Evolutionary conservation across 30 jellyfish, hydroid and myxozoan genomes (phyloP), one percentile per base, ranked within the genome.

Genomic region (Cassiopea andromeda): DNA sequence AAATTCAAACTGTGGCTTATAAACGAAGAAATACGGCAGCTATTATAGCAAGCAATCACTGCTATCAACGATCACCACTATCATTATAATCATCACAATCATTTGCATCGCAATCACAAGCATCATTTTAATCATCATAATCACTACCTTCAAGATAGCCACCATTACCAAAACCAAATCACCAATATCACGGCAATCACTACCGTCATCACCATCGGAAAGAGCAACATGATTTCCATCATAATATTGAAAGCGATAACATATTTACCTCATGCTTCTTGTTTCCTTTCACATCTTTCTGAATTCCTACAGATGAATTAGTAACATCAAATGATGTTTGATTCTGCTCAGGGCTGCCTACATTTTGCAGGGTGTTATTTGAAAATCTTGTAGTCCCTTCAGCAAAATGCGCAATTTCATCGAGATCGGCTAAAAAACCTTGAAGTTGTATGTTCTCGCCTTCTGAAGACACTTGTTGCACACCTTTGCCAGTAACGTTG

Each of bases 211-310:
- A 27, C 38, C 38, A 27, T 27, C 38, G 38, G 38, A 27, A 27
- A 27, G 38, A 27, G 38, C 38, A 27, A 27, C 38, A 27, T 27
- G 38, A 27, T 27, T 27, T 27, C 38, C 38, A 27, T 27, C 38
- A 27, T 27, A 27, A 27, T 27, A 27, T 27, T 27, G 7, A 3
- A 54, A 54, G 64, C 12, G 12, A 54, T 54, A 54, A 54, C 64
- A 75, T 80, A 82, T 1, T 19, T 45, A 75, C 88, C 82, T 85
- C 91, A 7, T 88, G 95, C 38, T 79, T 88, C 60, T 88, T 88
- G 10, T 88, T 76, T 9, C 86, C 95, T 12, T 19, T 46, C 1
- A 70, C 91, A 73, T 88, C 95, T 73, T 71, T 88, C 46, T 18
- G 60, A 27, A 48, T 61, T 3, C 44, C 82, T 4, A 61, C 44